Percentiles rank a stretch among this genome's conserved stretches.
Evolutionary conservation across 30 jellyfish, hydroid and myxozoan species (phyloP).

Genomic region (Pelagia noctiluca): DNA sequence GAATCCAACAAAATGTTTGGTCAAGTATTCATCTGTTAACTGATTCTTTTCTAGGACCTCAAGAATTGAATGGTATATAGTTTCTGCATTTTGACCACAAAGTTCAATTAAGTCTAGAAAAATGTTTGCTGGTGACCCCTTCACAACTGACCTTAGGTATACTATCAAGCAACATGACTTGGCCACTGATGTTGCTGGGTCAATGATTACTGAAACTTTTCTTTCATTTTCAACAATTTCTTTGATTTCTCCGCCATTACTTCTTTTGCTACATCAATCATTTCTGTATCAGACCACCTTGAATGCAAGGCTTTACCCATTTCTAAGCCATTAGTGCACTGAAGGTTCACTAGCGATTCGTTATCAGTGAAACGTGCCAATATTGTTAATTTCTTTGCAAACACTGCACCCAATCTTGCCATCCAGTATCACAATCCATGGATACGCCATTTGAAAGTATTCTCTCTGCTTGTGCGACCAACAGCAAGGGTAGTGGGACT

Average conservation of each 20-base stretch:
- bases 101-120: constrained; percentile 17
- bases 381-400: constrained; percentile 35
- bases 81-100: constrained; percentile 27
- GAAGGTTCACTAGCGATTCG: constrained; percentile 18
- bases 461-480: constrained; percentile 59
- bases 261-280: constrained; percentile 44
- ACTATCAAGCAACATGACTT: constrained; percentile 28
- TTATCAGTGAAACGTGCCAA: constrained; percentile 42
- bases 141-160: constrained; percentile 9
- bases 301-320: constrained; percentile 42
- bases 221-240: background rate
- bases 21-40: constrained; percentile 21
- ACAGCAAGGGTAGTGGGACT: constrained; percentile 50
- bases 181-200: constrained; percentile 40
- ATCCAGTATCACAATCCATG: constrained; percentile 12
- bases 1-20: constrained; percentile 54
- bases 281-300: constrained; percentile 43
- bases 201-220: constrained; percentile 21
- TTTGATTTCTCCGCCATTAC: constrained; percentile 10
- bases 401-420: constrained; percentile 45
- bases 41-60: constrained; percentile 18
- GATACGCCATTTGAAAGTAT: constrained; percentile 10
- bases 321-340: constrained; percentile 23
- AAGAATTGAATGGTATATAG: constrained; percentile 1
- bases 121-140: constrained; percentile 32